Evolutionary conservation across 2,888 invertebrate genomes (phyloP).

Genomic region (Brachylomia viminalis): DNA sequence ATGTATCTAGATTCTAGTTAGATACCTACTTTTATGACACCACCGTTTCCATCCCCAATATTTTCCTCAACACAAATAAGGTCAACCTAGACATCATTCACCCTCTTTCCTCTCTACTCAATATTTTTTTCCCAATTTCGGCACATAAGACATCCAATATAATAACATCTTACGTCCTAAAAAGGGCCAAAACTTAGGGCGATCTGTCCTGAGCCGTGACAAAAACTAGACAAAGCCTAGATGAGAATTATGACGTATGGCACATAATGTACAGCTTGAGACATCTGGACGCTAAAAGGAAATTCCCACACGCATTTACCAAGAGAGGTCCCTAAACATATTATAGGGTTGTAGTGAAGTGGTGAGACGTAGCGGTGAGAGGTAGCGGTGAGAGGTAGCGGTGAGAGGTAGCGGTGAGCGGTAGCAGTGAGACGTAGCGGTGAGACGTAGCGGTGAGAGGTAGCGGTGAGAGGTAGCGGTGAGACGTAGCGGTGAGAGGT

Average conservation of each 20-base stretch:
- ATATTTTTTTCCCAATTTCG: slow-evolving; percentile 45
- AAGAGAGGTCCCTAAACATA: slow-evolving; percentile 71
- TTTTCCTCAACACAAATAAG: slow-evolving; percentile 18
- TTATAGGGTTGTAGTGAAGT: slow-evolving; percentile 55
- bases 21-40: slow-evolving; percentile 2
- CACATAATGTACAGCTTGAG: slow-evolving; percentile 57
- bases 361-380: slow-evolving; percentile 44
- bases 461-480: too few relatives aligned
- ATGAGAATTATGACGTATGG: slow-evolving; percentile 60
- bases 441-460: too few relatives aligned
- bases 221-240: slow-evolving; percentile 58
- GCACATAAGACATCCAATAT: slow-evolving; percentile 43
- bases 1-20: neutral
- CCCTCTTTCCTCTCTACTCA: neutral
- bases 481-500: too few relatives aligned
- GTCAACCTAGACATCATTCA: slow-evolving; percentile 25
- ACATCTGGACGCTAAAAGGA: slow-evolving; percentile 74
- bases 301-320: slow-evolving; percentile 79
- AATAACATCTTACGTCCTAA: slow-evolving; percentile 45
- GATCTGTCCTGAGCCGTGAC: slow-evolving; percentile 36
- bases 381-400: too few relatives aligned
- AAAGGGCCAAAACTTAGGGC: slow-evolving; percentile 39
- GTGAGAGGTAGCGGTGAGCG: too few relatives aligned
- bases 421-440: too few relatives aligned
- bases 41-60: neutral